A percentile compares a stretch with the other conserved stretches of the same genome.
These are phyloP conservation scores for Hemistola chrysoprasaria DNA, from an alignment of 2,888 invertebrate genomes.

Conservation along the genomic window DNA sequence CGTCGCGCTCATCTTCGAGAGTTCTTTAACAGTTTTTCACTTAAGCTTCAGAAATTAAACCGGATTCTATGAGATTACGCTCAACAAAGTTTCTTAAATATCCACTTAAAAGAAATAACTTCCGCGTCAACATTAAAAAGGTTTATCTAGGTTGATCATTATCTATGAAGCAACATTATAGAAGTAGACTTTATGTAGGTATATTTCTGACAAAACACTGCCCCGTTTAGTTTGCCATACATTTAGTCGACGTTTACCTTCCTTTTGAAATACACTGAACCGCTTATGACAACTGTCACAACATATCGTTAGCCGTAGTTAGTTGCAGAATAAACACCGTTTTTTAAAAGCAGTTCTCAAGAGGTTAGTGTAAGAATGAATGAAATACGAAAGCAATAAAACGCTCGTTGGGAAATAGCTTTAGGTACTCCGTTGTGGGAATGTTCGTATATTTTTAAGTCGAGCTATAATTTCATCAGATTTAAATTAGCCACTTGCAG, in stretches of 20 bases:
- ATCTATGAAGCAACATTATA: too few relatives aligned
- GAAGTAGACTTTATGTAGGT: too few relatives aligned
- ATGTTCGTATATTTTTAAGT: slow-evolving; percentile 24
- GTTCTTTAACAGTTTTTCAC: slow-evolving; percentile 32
- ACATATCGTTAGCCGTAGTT: slow-evolving; percentile 25
- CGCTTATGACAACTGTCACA: slow-evolving; percentile 29
- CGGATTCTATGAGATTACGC: slow-evolving; percentile 24
- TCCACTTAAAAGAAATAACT: too few relatives aligned
- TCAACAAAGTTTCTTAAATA: slow-evolving; percentile 11
- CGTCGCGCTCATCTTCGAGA: slow-evolving; percentile 31
- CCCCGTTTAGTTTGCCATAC: not conserved
- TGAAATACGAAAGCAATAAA: slow-evolving; percentile 37
- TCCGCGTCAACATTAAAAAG: too few relatives aligned
- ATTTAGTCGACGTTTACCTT: slow-evolving; percentile 8
- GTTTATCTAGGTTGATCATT: too few relatives aligned
- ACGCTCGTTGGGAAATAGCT: slow-evolving; percentile 33
- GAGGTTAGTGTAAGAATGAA: slow-evolving; percentile 31
- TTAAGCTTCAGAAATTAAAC: slow-evolving; percentile 32
- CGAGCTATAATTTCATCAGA: slow-evolving; percentile 17
- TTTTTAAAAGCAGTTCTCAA: slow-evolving; percentile 34
- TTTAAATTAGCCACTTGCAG: slow-evolving; percentile 14
- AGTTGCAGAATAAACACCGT: slow-evolving; percentile 26
- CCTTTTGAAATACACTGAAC: slow-evolving; percentile 20
- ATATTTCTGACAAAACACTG: too few relatives aligned
- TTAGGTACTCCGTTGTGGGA: slow-evolving; percentile 27